phyloP scores from a whole-genome alignment of 2,888 invertebrate genomes.

The Lymantria dispar region DNA sequence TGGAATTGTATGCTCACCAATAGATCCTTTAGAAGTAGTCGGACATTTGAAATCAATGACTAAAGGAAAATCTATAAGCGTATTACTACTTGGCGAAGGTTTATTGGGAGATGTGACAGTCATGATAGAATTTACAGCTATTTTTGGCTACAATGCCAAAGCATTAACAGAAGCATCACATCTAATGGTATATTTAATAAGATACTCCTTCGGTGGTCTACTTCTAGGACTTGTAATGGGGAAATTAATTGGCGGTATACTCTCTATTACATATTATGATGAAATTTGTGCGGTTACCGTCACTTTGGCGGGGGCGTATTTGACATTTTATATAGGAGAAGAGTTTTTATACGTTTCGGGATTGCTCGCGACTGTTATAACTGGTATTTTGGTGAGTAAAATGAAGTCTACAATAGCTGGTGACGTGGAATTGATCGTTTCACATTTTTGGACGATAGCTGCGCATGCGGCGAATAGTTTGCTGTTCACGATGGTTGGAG shows the following conservation, averaged over 20 bases:
- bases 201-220: slow-evolving; percentile 64
- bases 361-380: slow-evolving; percentile 58
- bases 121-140: slow-evolving; percentile 67
- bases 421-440: slow-evolving; percentile 62
- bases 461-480: slow-evolving; percentile 75
- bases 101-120: slow-evolving; percentile 67
- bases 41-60: slow-evolving; percentile 57
- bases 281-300: slow-evolving; percentile 60
- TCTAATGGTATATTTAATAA: slow-evolving; percentile 54
- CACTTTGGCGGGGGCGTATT: slow-evolving; percentile 60
- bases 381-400: slow-evolving; percentile 63
- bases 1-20: slow-evolving; percentile 66
- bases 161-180: slow-evolving; percentile 55
- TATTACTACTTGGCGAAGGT: slow-evolving; percentile 65
- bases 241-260: slow-evolving; percentile 50
- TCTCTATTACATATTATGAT: slow-evolving; percentile 66
- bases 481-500: slow-evolving; percentile 83
- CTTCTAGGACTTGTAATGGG: slow-evolving; percentile 66
- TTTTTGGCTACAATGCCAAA: slow-evolving; percentile 58
- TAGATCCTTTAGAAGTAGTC: slow-evolving; percentile 70
- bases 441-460: slow-evolving; percentile 61
- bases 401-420: slow-evolving; percentile 62
- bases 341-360: slow-evolving; percentile 72
- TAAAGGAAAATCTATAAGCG: slow-evolving; percentile 67
- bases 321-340: slow-evolving; percentile 70